Base-by-base conservation (phyloP, 1,140 invertebrate genomes). In the Kradibia gibbosae region DNA sequence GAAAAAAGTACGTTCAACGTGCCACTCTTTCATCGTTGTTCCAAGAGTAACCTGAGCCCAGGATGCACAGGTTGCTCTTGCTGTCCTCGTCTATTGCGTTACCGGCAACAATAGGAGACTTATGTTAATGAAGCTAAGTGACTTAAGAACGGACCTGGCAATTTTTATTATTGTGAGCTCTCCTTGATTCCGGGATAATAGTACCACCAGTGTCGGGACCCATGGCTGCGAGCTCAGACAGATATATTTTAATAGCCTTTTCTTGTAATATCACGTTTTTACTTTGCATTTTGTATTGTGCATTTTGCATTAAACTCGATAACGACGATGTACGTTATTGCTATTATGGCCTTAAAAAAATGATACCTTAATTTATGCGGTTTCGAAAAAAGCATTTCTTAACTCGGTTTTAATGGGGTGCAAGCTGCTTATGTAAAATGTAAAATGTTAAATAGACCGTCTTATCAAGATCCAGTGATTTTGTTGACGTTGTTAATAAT, bases 51-150 rank as follows among this genome's bases (percentile, higher is more conserved):
- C 36, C n/a, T 0, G 62, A 36, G 62, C 2, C 60, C 28, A 28
- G 1, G 60, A 36, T 36, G 60, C 4, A 28, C 20, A 13, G 11
- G 0, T 15, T 8, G 28, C 28, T 65, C 31, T 1, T 28, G 13
- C 60, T 3, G n/a, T 65, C 34, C 62, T 34, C 36, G 74, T 65
- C 74, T 77, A 77, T 31, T 57, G 57, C 57, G 17, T 57, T 39
- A 57, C 28, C 11, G 15, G 22, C 10, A 39, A 71, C 62, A 55
- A 78, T 70, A 42, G 48, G 62, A 78, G 65, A 1, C 22, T 71
- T 57, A 53, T 78, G 45, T 55, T 53, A 53, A 70, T 28, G 25
- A 77, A 17, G 11, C 15, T 45, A 28, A 28, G 50, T 53, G 3
- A 8, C 39, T 57, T 20, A 13, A 20, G 31, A 55, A n/a, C 34